Evolutionary conservation across 1,140 invertebrate genomes (phyloP).

Genomic region (Choristoneura fumiferana): DNA sequence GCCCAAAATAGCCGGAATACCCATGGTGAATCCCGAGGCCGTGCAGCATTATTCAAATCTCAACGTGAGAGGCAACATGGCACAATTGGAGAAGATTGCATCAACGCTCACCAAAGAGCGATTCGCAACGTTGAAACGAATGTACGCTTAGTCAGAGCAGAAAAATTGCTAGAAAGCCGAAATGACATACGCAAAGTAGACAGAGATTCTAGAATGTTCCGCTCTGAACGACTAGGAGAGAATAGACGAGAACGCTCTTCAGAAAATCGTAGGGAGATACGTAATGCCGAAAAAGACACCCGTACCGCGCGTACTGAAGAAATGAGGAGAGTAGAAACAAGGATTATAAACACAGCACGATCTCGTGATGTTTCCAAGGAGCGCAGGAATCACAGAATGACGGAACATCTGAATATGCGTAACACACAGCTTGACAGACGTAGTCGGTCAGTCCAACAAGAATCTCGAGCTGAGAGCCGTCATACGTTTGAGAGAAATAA

Average conservation of each 20-base stretch:
- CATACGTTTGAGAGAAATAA: neutral
- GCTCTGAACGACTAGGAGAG: neutral
- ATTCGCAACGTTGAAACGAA: neutral
- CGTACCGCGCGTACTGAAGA: neutral
- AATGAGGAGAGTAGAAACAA: neutral
- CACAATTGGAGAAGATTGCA: neutral
- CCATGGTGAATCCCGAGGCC: too few relatives aligned
- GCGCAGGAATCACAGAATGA: neutral
- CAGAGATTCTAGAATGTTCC: neutral
- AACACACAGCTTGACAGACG: neutral
- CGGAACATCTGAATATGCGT: neutral
- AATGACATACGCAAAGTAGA: neutral
- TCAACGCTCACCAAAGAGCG: neutral
- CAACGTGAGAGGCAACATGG: neutral
- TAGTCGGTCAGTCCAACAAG: neutral
- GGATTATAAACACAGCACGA: neutral
- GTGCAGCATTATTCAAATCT: too few relatives aligned
- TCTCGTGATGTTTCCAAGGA: neutral
- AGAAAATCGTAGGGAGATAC: neutral
- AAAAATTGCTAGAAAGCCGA: neutral
- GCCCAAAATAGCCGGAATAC: too few relatives aligned
- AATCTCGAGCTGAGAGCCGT: neutral
- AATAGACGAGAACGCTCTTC: neutral
- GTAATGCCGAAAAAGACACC: neutral
- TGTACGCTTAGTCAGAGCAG: neutral